Conservation (phyloP, 2,888 invertebrate species). For the Sceliomorpha sp. region DNA sequence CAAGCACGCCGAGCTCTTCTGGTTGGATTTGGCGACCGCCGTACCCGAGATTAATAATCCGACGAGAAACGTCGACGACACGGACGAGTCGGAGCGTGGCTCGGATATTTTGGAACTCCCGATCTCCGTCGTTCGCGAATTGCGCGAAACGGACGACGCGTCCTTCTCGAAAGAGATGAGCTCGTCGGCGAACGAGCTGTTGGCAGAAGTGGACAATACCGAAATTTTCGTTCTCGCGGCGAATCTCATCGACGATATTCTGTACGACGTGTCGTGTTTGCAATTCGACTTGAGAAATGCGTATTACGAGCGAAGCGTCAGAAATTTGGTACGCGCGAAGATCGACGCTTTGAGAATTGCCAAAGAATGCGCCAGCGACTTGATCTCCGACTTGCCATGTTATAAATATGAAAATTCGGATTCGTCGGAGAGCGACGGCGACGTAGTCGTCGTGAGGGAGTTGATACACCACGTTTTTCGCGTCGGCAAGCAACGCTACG, state of each 20-base stretch:
- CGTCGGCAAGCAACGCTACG: conserved; percentile 26
- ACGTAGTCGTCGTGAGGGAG: conserved; percentile 65
- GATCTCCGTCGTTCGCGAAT: conserved; percentile 58
- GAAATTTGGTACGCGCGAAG: conserved; percentile 39
- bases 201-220: conserved; percentile 66
- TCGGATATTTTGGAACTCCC: conserved; percentile 69
- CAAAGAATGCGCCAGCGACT: conserved; percentile 39
- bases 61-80: conserved; percentile 1
- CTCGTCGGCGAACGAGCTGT: conserved; percentile 69
- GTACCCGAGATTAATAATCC: background rate
- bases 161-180: conserved; percentile 69
- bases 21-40: conserved; percentile 26
- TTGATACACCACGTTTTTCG: conserved; percentile 70
- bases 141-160: conserved; percentile 64
- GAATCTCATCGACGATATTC: conserved; percentile 65
- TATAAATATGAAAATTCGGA: conserved; percentile 7
- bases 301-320: conserved; percentile 32
- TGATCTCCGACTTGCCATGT: conserved; percentile 45
- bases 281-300: conserved; percentile 28
- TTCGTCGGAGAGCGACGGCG: conserved; percentile 11
- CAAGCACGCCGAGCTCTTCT: conserved; percentile 8
- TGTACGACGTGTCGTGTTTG: conserved; percentile 56
- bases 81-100: conserved; percentile 54
- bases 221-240: conserved; percentile 58
- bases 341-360: conserved; percentile 44